phyloP scores from a whole-genome alignment of 2,888 invertebrate genomes.

The Dicranocentrus wangi region DNA sequence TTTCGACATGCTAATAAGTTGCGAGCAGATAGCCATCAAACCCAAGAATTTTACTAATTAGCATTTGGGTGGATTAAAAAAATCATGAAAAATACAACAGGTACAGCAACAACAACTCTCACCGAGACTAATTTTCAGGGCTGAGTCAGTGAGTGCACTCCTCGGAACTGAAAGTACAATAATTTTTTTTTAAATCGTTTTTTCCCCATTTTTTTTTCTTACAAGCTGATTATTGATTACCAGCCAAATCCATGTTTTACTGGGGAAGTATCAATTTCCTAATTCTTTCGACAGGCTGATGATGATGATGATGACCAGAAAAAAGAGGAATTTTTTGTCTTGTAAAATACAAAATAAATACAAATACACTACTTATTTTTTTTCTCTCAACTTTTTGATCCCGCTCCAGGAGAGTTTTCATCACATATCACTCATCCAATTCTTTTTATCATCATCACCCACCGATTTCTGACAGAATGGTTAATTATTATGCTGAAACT shows the following conservation, averaged over 20 bases:
- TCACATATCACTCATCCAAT: conserved; percentile 23
- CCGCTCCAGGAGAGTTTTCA: conserved; percentile 54
- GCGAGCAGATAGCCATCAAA: conserved; percentile 45
- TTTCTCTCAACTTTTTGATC: conserved; percentile 19
- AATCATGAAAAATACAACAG: conserved; percentile 55
- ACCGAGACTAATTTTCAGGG: conserved; percentile 25
- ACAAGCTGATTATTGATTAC: conserved; percentile 56
- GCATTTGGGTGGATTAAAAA: conserved; percentile 46
- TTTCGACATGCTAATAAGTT: conserved; percentile 1
- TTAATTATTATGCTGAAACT: conserved; percentile 53
- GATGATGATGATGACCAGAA: no score
- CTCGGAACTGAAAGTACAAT: no score
- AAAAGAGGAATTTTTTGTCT: not conserved
- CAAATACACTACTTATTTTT: no score
- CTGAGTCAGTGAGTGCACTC: no score
- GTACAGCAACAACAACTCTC: conserved; percentile 15
- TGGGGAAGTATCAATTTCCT: conserved; percentile 61
- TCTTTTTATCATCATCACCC: conserved; percentile 48
- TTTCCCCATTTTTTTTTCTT: conserved; percentile 10
- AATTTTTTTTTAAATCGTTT: no score
- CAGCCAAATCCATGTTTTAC: conserved; percentile 45
- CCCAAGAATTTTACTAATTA: conserved; percentile 52
- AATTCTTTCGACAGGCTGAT: conserved; percentile 60
- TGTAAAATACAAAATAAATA: not conserved
- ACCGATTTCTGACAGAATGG: conserved; percentile 50